These are phyloP conservation scores for Pungitius pungitius DNA, from an alignment of 2,113 vertebrate genomes.

Conservation along the genomic window DNA sequence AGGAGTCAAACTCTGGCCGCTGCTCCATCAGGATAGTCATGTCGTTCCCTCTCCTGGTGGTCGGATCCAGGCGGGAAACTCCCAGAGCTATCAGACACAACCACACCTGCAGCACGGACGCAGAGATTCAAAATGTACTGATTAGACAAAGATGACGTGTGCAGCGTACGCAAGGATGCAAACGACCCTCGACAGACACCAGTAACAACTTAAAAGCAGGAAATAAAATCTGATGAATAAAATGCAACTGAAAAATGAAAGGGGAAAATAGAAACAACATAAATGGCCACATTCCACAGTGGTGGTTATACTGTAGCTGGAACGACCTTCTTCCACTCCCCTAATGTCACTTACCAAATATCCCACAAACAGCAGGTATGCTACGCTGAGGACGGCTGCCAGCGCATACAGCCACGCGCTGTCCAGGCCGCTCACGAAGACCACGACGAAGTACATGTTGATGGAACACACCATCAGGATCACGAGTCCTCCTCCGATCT, in stretches of 20 bases:
- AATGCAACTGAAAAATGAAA: background rate
- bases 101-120: constrained; percentile 80
- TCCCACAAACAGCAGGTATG: constrained; percentile 86
- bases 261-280: background rate
- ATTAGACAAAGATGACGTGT: background rate
- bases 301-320: background rate
- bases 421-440: constrained; percentile 82
- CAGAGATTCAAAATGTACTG: background rate
- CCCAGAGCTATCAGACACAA: constrained; percentile 88
- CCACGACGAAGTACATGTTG: constrained; percentile 90
- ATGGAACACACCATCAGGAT: constrained; percentile 86
- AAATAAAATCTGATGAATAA: background rate
- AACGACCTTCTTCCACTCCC: background rate
- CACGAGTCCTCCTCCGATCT: constrained; percentile 82
- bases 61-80: constrained; percentile 81
- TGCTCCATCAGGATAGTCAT: constrained; percentile 75
- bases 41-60: constrained; percentile 78
- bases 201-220: background rate
- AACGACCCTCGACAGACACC: background rate
- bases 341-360: constrained; percentile 85
- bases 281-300: background rate
- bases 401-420: constrained; percentile 82
- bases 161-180: background rate
- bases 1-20: constrained; percentile 61
- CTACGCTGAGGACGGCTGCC: constrained; percentile 77